phyloP scores from a whole-genome alignment of 2,797 vertebrate species.

The Salmo trutta region DNA sequence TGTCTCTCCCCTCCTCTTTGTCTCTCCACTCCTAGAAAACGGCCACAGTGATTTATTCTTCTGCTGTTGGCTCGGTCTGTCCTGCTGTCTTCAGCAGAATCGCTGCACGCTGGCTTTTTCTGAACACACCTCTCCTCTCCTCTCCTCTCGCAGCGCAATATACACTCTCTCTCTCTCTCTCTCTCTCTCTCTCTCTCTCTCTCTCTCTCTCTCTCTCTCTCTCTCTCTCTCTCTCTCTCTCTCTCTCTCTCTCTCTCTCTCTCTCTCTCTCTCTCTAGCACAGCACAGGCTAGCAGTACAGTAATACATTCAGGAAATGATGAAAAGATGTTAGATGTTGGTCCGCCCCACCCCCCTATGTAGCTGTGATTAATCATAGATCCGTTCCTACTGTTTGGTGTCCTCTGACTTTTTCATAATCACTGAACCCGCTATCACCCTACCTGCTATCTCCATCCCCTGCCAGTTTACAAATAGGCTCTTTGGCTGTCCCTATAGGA shows the following conservation, averaged over 20 bases:
- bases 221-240: background rate
- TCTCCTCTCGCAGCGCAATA: background rate
- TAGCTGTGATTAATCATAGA: slow-evolving; percentile 59
- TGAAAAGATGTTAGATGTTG: slow-evolving; percentile 62
- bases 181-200: background rate
- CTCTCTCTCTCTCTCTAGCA: background rate
- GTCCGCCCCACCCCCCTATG: slow-evolving; percentile 9
- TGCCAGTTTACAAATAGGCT: slow-evolving; percentile 5
- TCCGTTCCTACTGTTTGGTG: slow-evolving; percentile 32
- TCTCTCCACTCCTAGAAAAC: slow-evolving; percentile 39
- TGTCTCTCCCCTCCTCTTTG: background rate
- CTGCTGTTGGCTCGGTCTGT: slow-evolving; percentile 48
- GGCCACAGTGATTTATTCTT: slow-evolving; percentile 65
- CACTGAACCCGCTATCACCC: slow-evolving; percentile 13
- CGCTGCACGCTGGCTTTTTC: slow-evolving; percentile 41
- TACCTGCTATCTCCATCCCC: background rate
- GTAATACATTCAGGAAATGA: slow-evolving; percentile 63
- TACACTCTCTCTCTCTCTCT: slow-evolving; percentile 7
- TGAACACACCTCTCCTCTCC: slow-evolving; percentile 52
- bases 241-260: too few species aligned
- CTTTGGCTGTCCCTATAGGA: background rate
- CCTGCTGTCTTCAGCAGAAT: slow-evolving; percentile 74
- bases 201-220: background rate
- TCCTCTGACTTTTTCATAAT: slow-evolving; percentile 46
- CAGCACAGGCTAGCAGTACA: slow-evolving; percentile 2